Percentiles rank a stretch among this genome's conserved stretches.
These are phyloP conservation scores for Zeugodacus cucurbitae DNA, from an alignment of 1,140 invertebrate genomes.

Conservation along the genomic window DNA sequence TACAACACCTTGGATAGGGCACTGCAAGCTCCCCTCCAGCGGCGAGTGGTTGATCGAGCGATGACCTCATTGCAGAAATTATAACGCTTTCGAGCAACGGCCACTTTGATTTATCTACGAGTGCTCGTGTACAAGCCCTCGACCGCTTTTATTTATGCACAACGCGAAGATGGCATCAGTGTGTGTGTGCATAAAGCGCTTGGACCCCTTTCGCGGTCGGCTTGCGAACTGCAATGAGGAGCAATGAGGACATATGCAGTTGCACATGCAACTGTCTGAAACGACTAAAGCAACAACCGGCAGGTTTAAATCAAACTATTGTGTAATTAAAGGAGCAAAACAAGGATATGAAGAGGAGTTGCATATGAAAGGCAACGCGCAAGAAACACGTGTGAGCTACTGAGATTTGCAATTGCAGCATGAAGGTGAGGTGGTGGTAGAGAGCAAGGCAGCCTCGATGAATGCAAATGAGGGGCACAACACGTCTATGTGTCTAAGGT, in stretches of 20 bases:
- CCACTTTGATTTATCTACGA: constrained; percentile 25
- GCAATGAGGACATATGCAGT: not conserved
- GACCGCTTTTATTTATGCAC: not conserved
- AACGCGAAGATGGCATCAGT: not conserved
- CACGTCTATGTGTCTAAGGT: not conserved
- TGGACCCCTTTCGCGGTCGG: not conserved
- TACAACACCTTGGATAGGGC: not conserved
- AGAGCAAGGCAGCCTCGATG: not conserved
- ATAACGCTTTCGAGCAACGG: constrained; percentile 4
- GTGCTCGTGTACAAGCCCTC: not conserved
- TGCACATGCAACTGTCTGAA: not conserved
- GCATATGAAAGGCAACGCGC: not conserved
- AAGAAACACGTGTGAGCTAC: not conserved
- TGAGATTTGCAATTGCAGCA: not conserved
- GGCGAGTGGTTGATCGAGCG: not conserved
- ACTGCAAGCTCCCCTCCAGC: not conserved
- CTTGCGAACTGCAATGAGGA: not conserved
- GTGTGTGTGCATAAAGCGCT: not conserved
- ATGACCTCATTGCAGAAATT: constrained; percentile 32
- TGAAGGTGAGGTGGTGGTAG: not conserved
- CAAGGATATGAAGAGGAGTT: not conserved
- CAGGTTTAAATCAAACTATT: not conserved
- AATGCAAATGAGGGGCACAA: not conserved
- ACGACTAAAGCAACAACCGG: not conserved
- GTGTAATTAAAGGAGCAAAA: not conserved